Percentiles rank a stretch among this genome's conserved stretches.
Conservation (phyloP, 2,888 invertebrate species). For the Neria commutata region DNA sequence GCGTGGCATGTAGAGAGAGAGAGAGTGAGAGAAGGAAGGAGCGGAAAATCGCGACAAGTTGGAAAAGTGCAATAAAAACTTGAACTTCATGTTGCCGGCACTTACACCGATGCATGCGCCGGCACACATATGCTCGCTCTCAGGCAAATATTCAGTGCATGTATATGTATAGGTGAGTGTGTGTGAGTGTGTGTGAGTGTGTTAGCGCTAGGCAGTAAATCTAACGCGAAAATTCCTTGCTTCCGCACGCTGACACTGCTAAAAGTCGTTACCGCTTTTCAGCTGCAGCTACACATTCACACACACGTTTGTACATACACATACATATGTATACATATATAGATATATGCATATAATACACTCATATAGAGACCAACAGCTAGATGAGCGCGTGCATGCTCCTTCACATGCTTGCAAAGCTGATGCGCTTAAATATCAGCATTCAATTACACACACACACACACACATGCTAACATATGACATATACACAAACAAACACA, state of each 20-base stretch:
- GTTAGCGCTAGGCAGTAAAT: not conserved
- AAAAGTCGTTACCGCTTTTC: not conserved
- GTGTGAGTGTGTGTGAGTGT: not conserved
- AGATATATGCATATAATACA: not conserved
- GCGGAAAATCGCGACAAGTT: not conserved
- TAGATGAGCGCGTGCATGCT: slow-evolving; percentile 11
- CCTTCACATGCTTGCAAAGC: not conserved
- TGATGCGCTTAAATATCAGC: not conserved
- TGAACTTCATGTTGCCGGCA: slow-evolving; percentile 7
- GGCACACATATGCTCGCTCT: slow-evolving; percentile 6
- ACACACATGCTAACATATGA: not conserved
- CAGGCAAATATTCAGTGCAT: too few species aligned
- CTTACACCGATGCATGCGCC: slow-evolving; percentile 4
- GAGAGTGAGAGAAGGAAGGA: too few species aligned
- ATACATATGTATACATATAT: too few species aligned
- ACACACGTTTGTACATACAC: too few species aligned
- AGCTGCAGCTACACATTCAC: not conserved
- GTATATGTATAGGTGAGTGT: too few species aligned
- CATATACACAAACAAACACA: not conserved
- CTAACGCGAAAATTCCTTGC: not conserved
- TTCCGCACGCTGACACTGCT: not conserved
- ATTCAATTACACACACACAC: too few species aligned
- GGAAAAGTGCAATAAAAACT: not conserved
- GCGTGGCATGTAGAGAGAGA: too few species aligned
- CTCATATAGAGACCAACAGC: not conserved